Evolutionary conservation across 1,140 invertebrate species (phyloP).

Genomic region (Oreohelix idahoensis): DNA sequence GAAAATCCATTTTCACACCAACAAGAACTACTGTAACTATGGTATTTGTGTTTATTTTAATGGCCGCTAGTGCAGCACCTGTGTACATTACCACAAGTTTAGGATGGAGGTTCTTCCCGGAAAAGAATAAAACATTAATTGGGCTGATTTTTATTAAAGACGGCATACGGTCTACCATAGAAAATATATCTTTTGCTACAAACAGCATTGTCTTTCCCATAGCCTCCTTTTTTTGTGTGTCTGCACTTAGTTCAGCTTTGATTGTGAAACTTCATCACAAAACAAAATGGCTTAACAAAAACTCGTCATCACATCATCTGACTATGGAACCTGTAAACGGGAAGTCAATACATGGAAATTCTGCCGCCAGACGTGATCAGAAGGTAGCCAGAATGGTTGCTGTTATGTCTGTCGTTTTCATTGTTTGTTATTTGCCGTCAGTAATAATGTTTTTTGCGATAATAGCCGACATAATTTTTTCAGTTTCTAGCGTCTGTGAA

Average conservation of each 20-base stretch:
- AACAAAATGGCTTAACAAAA: slow-evolving; percentile 9
- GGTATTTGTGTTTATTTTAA: slow-evolving; percentile 20
- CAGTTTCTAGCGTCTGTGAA: background rate
- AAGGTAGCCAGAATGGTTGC: too few relatives aligned
- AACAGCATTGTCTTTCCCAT: background rate
- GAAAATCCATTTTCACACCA: slow-evolving; percentile 81
- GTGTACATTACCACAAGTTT: background rate
- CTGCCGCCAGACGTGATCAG: too few relatives aligned
- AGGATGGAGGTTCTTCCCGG: background rate
- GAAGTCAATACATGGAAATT: too few relatives aligned
- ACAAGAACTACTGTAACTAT: slow-evolving; percentile 90
- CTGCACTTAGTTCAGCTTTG: background rate
- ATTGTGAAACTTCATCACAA: background rate
- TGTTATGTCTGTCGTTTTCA: too few relatives aligned
- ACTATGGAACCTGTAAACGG: too few relatives aligned
- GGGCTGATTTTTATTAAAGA: background rate
- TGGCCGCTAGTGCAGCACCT: background rate
- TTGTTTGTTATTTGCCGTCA: background rate
- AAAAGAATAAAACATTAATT: background rate
- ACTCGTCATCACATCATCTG: too few relatives aligned
- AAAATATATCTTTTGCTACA: too few relatives aligned
- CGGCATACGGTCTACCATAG: too few relatives aligned
- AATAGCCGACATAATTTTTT: background rate
- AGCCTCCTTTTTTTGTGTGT: background rate
- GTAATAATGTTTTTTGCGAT: too few relatives aligned